Conservation (phyloP, 2,797 vertebrate genomes). For the Danio choprae region DNA sequence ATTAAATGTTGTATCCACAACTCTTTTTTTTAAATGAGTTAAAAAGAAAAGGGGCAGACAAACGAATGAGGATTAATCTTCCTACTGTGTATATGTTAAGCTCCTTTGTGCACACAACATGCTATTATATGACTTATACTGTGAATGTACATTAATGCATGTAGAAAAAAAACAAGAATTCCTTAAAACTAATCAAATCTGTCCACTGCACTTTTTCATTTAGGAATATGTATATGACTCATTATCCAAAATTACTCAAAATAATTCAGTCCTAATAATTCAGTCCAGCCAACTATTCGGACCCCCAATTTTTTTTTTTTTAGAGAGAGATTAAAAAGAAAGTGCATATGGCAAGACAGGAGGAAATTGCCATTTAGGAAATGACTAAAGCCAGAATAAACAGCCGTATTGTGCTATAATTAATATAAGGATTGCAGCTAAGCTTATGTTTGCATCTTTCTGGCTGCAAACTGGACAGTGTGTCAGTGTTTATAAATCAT, state of each 20-base stretch:
- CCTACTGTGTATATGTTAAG: no score
- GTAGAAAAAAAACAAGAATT: neutral
- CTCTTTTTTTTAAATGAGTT: no score
- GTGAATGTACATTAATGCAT: no score
- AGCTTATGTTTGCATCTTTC: neutral
- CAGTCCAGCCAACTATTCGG: neutral
- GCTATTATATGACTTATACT: no score
- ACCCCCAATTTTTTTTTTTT: neutral
- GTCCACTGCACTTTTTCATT: neutral
- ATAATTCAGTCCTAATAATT: neutral
- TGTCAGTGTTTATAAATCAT: neutral
- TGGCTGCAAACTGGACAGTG: neutral
- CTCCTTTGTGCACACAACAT: no score
- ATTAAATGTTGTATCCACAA: no score
- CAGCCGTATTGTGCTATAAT: neutral
- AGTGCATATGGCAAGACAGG: neutral
- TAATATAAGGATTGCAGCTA: neutral
- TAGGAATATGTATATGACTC: neutral
- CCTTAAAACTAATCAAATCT: neutral
- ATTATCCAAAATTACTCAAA: neutral
- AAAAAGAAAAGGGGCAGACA: no score
- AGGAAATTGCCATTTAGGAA: slow-evolving; percentile 20
- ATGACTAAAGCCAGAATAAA: slow-evolving; percentile 7
- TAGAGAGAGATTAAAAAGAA: neutral
- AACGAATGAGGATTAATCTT: no score